Conservation (phyloP, 2,113 vertebrate genomes). For the Coregonus clupeaformis region DNA sequence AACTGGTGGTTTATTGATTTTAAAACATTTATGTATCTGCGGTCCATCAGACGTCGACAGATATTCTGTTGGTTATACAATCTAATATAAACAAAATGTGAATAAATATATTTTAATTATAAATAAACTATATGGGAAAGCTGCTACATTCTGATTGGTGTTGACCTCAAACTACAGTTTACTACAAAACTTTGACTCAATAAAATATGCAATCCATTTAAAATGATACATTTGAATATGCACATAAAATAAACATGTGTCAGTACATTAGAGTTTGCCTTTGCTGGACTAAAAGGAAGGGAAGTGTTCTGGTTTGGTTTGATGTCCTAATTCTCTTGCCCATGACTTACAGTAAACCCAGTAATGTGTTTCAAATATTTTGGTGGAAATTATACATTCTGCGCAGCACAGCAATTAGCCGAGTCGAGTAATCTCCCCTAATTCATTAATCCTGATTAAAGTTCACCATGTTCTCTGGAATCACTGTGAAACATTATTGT, state of each 20-base stretch:
- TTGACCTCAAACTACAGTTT: too few relatives aligned
- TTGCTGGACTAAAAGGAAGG: too few relatives aligned
- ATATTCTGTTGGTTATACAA: background rate
- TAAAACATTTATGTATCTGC: background rate
- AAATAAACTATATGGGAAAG: too few relatives aligned
- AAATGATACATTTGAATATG: too few relatives aligned
- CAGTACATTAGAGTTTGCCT: too few relatives aligned
- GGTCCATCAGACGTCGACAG: background rate
- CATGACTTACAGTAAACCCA: too few relatives aligned
- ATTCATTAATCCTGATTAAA: slow-evolving; percentile 9
- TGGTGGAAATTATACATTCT: background rate
- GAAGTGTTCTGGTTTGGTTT: too few relatives aligned
- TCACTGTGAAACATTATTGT: background rate
- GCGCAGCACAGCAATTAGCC: background rate
- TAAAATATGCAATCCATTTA: too few relatives aligned
- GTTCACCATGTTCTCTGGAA: slow-evolving; percentile 1
- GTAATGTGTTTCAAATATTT: background rate
- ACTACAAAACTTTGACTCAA: too few relatives aligned
- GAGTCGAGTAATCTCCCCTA: background rate
- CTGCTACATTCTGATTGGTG: too few relatives aligned
- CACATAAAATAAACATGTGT: too few relatives aligned
- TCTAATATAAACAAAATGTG: background rate
- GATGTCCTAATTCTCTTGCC: too few relatives aligned
- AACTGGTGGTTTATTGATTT: background rate
- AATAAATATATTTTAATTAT: background rate